Evolutionary conservation across 2,113 vertebrate species (phyloP).

Genomic region (Parotia lawesii): DNA sequence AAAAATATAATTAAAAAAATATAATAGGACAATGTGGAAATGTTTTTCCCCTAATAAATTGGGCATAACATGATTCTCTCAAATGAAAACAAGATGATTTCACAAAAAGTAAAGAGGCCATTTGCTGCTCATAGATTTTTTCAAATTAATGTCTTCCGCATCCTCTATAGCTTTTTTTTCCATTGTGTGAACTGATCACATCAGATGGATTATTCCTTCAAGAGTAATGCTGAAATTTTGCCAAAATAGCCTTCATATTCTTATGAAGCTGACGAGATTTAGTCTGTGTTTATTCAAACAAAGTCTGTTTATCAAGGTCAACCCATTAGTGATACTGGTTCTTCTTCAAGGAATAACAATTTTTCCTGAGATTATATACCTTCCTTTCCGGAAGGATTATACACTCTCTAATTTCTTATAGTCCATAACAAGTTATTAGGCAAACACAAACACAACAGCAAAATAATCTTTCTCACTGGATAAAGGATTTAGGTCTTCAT

Average conservation of each 20-base stretch:
- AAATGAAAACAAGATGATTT: constrained; percentile 42
- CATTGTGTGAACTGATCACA: neutral
- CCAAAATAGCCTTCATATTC: neutral
- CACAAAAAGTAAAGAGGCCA: neutral
- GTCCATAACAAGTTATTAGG: neutral
- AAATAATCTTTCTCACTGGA: neutral
- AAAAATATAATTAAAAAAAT: neutral
- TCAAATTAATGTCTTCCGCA: constrained; percentile 4
- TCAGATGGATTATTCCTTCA: neutral
- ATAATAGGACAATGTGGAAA: neutral
- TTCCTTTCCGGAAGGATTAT: neutral
- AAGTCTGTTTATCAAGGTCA: neutral
- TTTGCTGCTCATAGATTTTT: neutral
- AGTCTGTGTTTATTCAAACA: neutral
- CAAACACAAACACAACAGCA: neutral
- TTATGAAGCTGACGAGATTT: neutral
- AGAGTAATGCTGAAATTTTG: neutral
- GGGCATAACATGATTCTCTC: neutral
- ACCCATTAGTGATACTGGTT: neutral
- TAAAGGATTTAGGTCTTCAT: neutral
- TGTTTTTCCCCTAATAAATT: neutral
- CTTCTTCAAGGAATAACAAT: neutral
- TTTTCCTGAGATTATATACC: neutral
- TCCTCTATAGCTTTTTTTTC: neutral
- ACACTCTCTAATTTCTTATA: neutral